Base-by-base conservation (phyloP, 1,140 invertebrate genomes). In the Nephotettix cincticeps region DNA sequence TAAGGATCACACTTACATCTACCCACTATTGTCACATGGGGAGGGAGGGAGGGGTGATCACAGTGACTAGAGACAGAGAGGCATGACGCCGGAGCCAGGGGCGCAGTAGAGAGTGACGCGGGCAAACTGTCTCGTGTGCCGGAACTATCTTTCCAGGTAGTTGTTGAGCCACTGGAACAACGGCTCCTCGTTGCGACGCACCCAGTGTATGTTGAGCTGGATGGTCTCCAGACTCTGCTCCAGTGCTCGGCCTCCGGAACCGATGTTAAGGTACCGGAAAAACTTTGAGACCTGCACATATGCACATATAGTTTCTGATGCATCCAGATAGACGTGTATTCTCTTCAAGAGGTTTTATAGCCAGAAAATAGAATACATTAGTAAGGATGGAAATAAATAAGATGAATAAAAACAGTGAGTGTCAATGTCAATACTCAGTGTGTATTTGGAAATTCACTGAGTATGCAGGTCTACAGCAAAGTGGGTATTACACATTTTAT, bases 171-270 rank as follows among this genome's bases (percentile, higher is more conserved):
- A 90, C 54, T 83, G 74, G 71, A 86, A 83, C 29, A 90, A 83
- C 40, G 80, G 78, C 1, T 85, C 82, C n/a, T 88, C 87, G 74
- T 91, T 90, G 40, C 86, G 82, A 43, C 86, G 81, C 0, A 91
- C 86, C 90, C 91, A 93, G 69, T 90, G 85, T n/a, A 92, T 90
- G 78, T 92, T 92, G 43, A 91, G 84, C 75, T 86, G 86, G 69
- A 93, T 91, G n/a, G 85, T 90, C 81, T 93, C 91, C 65, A 92
- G 78, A 75, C 89, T 90, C 77, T 92, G 90, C 32, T 90, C 85
- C 25, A 92, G 79, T n/a, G 89, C 84, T 75, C 89, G 79, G 27
- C 83, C 79, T 23, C 89, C 90, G 6, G 88, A 88, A 21, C 90
- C 90, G 0, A 91, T 86, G 69, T 90, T 85, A 71, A 87, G 83